Percentiles rank a stretch among this genome's conserved stretches.
These are phyloP conservation scores for Helobdella robusta DNA, from an alignment of 2,888 invertebrate species.

Conservation along the genomic window DNA sequence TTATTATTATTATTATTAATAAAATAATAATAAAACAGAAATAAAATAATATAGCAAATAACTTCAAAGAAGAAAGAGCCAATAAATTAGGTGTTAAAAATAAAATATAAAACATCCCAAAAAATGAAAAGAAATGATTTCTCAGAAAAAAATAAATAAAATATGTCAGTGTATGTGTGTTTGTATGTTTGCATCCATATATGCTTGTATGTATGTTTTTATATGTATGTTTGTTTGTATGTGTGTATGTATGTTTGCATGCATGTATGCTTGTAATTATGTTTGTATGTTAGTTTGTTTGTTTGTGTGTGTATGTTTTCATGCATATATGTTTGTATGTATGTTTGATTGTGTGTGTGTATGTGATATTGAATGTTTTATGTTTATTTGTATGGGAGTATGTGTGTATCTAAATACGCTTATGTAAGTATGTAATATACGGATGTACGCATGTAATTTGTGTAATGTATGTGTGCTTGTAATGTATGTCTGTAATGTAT, in stretches of 20 bases:
- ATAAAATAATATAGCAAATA: too few relatives aligned
- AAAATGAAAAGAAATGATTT: background rate
- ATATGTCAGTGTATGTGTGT: background rate
- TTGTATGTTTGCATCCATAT: background rate
- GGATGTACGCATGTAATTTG: too few relatives aligned
- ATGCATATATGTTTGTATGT: too few relatives aligned
- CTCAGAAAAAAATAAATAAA: background rate
- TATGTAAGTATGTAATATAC: too few relatives aligned
- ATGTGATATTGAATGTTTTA: background rate
- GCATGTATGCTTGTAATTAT: background rate
- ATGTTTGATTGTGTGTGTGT: background rate
- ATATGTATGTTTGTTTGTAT: background rate
- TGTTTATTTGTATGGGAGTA: background rate
- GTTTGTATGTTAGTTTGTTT: background rate
- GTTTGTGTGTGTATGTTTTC: conserved; percentile 3
- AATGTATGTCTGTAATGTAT: too few relatives aligned
- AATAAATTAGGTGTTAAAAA: background rate
- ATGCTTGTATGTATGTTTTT: background rate
- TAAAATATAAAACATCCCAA: background rate
- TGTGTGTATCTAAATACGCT: background rate
- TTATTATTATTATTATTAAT: too few relatives aligned
- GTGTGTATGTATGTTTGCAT: background rate
- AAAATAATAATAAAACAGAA: too few relatives aligned
- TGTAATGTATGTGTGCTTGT: too few relatives aligned
- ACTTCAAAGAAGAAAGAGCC: background rate